Evolutionary conservation across 2,888 invertebrate genomes (phyloP).

Genomic region (Athalia circularis): DNA sequence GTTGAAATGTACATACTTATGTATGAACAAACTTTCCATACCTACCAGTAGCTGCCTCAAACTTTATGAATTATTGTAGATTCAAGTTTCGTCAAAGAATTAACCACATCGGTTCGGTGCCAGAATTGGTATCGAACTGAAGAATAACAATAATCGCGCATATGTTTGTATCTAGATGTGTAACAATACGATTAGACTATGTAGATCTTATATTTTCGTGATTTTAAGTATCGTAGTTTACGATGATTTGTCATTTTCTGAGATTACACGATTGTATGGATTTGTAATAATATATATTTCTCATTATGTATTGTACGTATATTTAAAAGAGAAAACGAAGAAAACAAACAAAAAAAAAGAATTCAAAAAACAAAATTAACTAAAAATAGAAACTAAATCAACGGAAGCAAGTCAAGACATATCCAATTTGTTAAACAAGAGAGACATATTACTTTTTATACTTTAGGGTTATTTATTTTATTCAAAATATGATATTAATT

Average conservation of each 20-base stretch:
- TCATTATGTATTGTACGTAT: constrained; percentile 22
- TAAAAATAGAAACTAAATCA: constrained; percentile 39
- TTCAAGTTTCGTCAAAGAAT: neutral
- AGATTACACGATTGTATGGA: constrained; percentile 43
- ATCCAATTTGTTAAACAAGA: constrained; percentile 26
- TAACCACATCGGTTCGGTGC: neutral
- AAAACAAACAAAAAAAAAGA: constrained; percentile 30
- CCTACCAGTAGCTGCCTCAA: constrained; percentile 32
- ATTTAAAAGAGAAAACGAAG: constrained; percentile 38
- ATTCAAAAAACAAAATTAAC: constrained; percentile 41
- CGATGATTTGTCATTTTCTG: constrained; percentile 47
- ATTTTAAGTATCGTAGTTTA: constrained; percentile 5
- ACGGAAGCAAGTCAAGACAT: constrained; percentile 41
- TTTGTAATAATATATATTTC: constrained; percentile 42
- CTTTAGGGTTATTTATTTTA: constrained; percentile 20
- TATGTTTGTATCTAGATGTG: neutral
- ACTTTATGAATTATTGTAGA: constrained; percentile 12
- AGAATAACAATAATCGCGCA: neutral
- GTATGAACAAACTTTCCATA: constrained; percentile 26
- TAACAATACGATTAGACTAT: neutral
- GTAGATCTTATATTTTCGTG: neutral
- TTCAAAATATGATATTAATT: neutral
- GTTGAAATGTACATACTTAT: neutral
- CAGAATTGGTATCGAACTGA: neutral
- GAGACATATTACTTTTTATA: neutral